Base-by-base conservation (phyloP, 2,797 vertebrate genomes). In the Amniataba percoides region DNA sequence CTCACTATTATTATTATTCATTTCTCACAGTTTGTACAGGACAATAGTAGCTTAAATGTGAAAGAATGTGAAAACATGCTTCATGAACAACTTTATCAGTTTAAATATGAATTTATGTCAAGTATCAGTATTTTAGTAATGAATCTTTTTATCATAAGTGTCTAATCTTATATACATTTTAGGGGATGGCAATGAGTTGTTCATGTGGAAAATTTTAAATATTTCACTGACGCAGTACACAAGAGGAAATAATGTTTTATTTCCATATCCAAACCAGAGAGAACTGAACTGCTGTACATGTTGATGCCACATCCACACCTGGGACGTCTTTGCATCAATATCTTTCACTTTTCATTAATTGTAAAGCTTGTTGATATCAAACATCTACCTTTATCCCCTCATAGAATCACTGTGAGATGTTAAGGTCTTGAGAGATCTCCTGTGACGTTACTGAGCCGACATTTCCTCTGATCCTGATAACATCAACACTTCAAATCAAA, bases 391-490 rank as follows among this genome's bases (percentile, higher is more conserved):
- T 9, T 11, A 13, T 49, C 7, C 2, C 13, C 15, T 63, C 14
- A 7, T n/a, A 57, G 4, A 2, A 15, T 61, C 7, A 49, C 18
- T 43, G 40, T 31, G 45, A 31, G 13, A 53, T 45, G 51, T n/a
- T 0, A n/a, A 18, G 18, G 13, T 57, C 40, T 23, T 77, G 46
- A 42, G 18, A 63, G 14, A 0, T 23, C 19, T 83, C 60, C 65
- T 74, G 68, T 40, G 49, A 52, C 64, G 31, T 57, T 31, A 31
- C 49, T 6, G 21, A 21, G 63, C 1, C 13, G 48, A 34, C 8
- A 14, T 8, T 43, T 3, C 48, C 3, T 55, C n/a, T 60, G 64
- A 71, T 53, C n/a, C 67, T 9, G 66, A 80, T 69, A 59, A 49
- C 27, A 42, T 10, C n/a, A 18, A 56, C 31, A 18, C 51, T 14